phyloP scores from a whole-genome alignment of 1,140 invertebrate species.

The Cheumatopsyche charites region DNA sequence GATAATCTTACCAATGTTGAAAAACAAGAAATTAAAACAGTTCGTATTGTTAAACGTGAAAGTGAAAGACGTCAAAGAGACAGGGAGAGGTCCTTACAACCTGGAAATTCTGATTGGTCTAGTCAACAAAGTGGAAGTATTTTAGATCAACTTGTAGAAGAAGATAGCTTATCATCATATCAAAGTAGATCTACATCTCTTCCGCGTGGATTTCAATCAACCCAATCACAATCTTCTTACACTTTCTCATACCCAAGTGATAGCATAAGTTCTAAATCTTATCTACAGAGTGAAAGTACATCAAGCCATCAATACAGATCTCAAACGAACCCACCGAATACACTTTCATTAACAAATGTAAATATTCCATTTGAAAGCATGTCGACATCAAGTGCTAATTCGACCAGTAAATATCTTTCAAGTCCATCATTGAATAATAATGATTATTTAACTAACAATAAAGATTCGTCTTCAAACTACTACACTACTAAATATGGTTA shows the following conservation, averaged over 20 bases:
- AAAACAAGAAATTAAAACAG: conserved; percentile 88
- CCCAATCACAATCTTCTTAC: conserved; percentile 54
- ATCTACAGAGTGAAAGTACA: conserved; percentile 34
- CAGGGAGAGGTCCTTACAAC: conserved; percentile 64
- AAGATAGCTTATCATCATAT: conserved; percentile 57
- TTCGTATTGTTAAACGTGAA: conserved; percentile 90
- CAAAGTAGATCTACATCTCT: conserved; percentile 55
- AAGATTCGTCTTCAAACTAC: conserved; percentile 30
- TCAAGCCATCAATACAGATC: conserved; percentile 30
- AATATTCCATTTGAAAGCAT: conserved; percentile 47
- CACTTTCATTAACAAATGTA: conserved; percentile 46
- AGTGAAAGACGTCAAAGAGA: conserved; percentile 83
- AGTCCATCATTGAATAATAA: conserved; percentile 47
- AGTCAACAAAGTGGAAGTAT: conserved; percentile 50
- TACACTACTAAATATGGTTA: conserved; percentile 40
- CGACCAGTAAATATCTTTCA: conserved; percentile 43
- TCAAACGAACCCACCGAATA: conserved; percentile 44
- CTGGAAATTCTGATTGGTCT: conserved; percentile 57
- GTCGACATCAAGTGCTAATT: conserved; percentile 37
- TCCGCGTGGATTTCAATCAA: conserved; percentile 50
- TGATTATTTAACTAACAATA: conserved; percentile 39
- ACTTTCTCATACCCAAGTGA: conserved; percentile 49
- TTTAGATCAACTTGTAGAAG: conserved; percentile 64
- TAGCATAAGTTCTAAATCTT: conserved; percentile 30
- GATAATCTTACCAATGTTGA: conserved; percentile 80